Conservation (phyloP, 1,140 invertebrate species). For the Stenopsyche tienmushanensis region DNA sequence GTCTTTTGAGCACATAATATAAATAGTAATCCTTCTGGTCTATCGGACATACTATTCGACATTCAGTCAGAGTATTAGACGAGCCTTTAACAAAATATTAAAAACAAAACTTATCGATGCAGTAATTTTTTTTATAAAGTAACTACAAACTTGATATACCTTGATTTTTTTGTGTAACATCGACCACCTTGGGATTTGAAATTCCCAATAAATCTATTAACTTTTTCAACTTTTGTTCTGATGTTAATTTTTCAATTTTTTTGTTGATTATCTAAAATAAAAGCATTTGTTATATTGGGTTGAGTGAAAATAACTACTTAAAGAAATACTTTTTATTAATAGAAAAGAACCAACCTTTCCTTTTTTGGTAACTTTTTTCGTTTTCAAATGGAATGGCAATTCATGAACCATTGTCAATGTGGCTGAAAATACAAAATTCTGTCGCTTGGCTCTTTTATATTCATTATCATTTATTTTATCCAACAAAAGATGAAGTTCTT, state of each 20-base stretch:
- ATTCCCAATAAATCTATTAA: slow-evolving; percentile 77
- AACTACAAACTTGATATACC: too few relatives aligned
- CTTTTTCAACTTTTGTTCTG: slow-evolving; percentile 70
- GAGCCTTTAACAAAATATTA: slow-evolving; percentile 60
- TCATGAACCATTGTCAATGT: slow-evolving; percentile 91
- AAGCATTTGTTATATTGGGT: too few relatives aligned
- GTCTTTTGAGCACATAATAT: slow-evolving; percentile 86
- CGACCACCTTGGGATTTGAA: slow-evolving; percentile 88
- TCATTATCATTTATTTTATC: slow-evolving; percentile 76
- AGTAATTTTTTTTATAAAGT: too few relatives aligned
- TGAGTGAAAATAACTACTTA: not conserved
- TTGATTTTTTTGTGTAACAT: slow-evolving; percentile 76
- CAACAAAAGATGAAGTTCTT: slow-evolving; percentile 83
- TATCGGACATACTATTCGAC: slow-evolving; percentile 72
- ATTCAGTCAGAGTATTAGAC: slow-evolving; percentile 80
- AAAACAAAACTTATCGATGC: not conserved
- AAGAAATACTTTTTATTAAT: slow-evolving; percentile 47
- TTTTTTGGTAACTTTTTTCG: slow-evolving; percentile 59
- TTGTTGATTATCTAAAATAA: slow-evolving; percentile 50
- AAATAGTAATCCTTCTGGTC: slow-evolving; percentile 91
- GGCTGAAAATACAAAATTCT: slow-evolving; percentile 98
- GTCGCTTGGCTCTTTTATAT: slow-evolving; percentile 61
- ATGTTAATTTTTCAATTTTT: slow-evolving; percentile 66
- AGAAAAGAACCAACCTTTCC: slow-evolving; percentile 28
- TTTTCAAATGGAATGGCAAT: slow-evolving; percentile 72